Conservation (phyloP, 2,797 vertebrate genomes). For the Cottoperca gobio region DNA sequence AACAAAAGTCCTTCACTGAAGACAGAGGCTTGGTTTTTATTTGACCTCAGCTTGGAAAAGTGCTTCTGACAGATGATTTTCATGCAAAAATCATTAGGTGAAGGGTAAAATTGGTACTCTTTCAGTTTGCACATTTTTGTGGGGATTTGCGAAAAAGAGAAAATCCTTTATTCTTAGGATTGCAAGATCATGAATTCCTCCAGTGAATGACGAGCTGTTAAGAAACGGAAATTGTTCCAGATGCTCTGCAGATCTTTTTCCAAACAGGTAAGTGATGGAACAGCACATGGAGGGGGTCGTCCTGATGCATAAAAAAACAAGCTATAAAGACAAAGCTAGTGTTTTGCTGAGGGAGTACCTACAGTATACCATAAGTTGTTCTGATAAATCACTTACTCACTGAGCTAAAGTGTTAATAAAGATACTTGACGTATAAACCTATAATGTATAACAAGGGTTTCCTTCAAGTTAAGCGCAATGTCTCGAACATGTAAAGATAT, state of each 20-base stretch:
- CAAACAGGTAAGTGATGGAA: not conserved
- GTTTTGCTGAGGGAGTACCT: not conserved
- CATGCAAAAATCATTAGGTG: not conserved
- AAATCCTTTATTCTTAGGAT: not conserved
- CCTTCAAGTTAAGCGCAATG: not conserved
- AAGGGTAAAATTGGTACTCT: not conserved
- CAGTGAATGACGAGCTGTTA: not conserved
- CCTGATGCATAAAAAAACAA: not conserved
- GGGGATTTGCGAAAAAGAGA: not conserved
- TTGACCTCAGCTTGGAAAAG: not conserved
- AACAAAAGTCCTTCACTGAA: not conserved
- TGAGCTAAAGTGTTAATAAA: not conserved
- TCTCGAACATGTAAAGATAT: not conserved
- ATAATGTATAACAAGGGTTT: not conserved
- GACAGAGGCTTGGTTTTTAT: not conserved
- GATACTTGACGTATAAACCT: not conserved
- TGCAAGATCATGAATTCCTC: not conserved
- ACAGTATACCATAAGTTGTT: not conserved
- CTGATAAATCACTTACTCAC: not conserved
- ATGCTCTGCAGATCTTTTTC: not conserved
- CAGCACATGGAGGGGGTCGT: not conserved
- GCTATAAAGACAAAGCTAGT: not conserved
- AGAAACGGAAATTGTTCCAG: not conserved
- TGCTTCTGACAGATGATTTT: not conserved
- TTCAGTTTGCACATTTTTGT: not conserved